Evolutionary conservation across 2,888 invertebrate species (phyloP).

Genomic region (Meiosimyza decipiens): DNA sequence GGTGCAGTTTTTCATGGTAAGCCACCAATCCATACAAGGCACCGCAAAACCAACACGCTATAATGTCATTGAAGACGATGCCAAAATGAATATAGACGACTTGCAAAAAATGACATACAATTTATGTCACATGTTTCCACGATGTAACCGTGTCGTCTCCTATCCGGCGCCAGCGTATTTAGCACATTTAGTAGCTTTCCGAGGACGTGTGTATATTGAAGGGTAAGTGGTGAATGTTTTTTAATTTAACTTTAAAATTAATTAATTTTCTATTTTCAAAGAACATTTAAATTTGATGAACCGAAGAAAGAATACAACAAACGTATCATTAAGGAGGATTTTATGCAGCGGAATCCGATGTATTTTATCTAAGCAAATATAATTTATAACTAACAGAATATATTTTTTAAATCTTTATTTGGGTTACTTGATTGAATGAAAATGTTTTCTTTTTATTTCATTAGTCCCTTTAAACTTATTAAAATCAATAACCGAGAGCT

Average conservation of each 20-base stretch:
- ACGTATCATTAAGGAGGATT: conserved; percentile 69
- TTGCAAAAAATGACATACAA: conserved; percentile 84
- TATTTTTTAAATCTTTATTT: not conserved
- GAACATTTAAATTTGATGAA: conserved; percentile 49
- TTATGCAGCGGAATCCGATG: conserved; percentile 73
- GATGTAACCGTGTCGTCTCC: conserved; percentile 85
- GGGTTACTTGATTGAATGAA: not conserved
- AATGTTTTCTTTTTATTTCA: no score
- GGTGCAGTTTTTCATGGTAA: conserved; percentile 88
- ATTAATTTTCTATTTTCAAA: conserved; percentile 27
- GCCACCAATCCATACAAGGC: conserved; percentile 79
- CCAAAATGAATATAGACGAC: conserved; percentile 75
- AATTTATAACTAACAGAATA: not conserved
- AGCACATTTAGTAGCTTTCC: conserved; percentile 85
- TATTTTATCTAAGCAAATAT: conserved; percentile 73
- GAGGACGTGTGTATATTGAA: conserved; percentile 69
- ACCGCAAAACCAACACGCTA: conserved; percentile 89
- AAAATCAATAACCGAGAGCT: no score
- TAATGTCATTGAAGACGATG: conserved; percentile 85
- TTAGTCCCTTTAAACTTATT: no score
- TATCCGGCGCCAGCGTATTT: conserved; percentile 91
- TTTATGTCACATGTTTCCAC: conserved; percentile 85
- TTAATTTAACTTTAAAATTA: conserved; percentile 12
- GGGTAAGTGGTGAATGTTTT: conserved; percentile 51
- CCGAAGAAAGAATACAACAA: conserved; percentile 69